A percentile compares a stretch with the other conserved stretches of the same genome.
phyloP scores from a whole-genome alignment of 2,888 invertebrate species.

The Apamea monoglypha region DNA sequence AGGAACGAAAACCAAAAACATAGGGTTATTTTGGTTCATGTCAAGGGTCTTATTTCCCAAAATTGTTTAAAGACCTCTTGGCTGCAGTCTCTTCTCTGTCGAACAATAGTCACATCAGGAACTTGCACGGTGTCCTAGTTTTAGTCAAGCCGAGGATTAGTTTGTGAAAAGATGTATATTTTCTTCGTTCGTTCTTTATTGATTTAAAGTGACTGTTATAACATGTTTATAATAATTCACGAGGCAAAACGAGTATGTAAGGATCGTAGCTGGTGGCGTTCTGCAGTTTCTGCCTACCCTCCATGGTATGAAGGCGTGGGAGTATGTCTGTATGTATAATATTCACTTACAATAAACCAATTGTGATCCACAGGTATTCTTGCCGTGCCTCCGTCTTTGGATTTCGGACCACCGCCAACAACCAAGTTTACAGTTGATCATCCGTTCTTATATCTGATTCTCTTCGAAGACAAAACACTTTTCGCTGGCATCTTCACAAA shows the following conservation, averaged over 20 bases:
- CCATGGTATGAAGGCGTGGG: not conserved
- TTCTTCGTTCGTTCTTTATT: not conserved
- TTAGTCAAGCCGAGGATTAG: not conserved
- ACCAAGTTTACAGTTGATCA: slow-evolving; percentile 71
- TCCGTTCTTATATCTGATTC: slow-evolving; percentile 73
- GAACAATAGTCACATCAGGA: not conserved
- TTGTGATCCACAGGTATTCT: slow-evolving; percentile 51
- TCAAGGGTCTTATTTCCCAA: not conserved
- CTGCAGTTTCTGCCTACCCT: not conserved
- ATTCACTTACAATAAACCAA: slow-evolving; percentile 22
- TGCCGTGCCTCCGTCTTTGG: slow-evolving; percentile 49
- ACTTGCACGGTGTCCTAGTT: not conserved
- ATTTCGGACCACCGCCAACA: slow-evolving; percentile 55
- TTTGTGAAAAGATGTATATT: not conserved
- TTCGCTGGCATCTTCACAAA: slow-evolving; percentile 72
- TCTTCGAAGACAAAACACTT: slow-evolving; percentile 71
- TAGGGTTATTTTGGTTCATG: not conserved
- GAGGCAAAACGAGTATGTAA: not conserved
- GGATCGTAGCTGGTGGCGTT: not conserved
- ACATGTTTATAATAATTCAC: not conserved
- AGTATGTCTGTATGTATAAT: not conserved
- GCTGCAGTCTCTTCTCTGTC: not conserved
- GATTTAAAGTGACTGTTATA: not conserved
- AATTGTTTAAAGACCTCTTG: not conserved
- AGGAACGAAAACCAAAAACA: not conserved